These are phyloP conservation scores for Amphimallon solstitiale DNA, from an alignment of 2,888 invertebrate genomes.

Conservation along the genomic window DNA sequence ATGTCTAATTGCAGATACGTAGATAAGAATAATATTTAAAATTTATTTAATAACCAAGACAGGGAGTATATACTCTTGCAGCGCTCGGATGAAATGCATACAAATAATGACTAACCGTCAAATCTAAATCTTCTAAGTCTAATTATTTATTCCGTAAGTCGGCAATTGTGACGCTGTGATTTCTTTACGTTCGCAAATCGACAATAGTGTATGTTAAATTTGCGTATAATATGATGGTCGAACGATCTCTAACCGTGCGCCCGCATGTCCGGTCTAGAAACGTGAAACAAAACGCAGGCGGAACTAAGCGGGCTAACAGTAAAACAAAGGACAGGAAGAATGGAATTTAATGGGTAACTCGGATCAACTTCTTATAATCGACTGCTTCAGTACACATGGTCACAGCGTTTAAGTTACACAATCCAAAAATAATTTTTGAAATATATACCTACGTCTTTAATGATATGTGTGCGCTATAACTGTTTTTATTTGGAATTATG, in stretches of 20 bases:
- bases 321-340: slow-evolving; percentile 41
- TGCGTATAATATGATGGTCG: slow-evolving; percentile 35
- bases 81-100: no score
- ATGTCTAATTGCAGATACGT: no score
- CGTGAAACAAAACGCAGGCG: slow-evolving; percentile 38
- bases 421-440: no score
- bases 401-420: no score
- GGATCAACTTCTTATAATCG: slow-evolving; percentile 13
- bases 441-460: no score
- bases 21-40: no score
- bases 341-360: slow-evolving; percentile 28
- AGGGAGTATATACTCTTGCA: no score
- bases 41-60: no score
- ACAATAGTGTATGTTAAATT: slow-evolving; percentile 38
- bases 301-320: slow-evolving; percentile 41
- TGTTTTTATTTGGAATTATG: no score
- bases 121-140: neutral
- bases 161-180: slow-evolving; percentile 7
- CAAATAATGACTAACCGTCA: no score
- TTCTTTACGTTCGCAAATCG: slow-evolving; percentile 15
- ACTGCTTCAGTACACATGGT: no score
- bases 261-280: slow-evolving; percentile 40
- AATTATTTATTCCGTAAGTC: slow-evolving; percentile 7
- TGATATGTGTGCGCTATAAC: no score
- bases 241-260: slow-evolving; percentile 28